Evolutionary conservation across 2,888 invertebrate species (phyloP).

Genomic region (Apamea epomidion): DNA sequence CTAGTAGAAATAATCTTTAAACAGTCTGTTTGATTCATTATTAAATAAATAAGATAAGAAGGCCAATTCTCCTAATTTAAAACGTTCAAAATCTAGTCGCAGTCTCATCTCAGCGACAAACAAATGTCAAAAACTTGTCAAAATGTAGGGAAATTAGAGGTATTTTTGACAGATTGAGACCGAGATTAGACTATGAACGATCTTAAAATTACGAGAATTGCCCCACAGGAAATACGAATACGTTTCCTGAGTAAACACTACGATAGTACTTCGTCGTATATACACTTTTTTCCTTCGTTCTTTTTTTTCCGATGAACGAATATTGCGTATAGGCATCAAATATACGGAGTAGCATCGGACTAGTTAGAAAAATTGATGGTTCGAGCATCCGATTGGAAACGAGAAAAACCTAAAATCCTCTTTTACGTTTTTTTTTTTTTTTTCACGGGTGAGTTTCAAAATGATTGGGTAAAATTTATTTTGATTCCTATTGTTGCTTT

Average conservation of each 20-base stretch:
- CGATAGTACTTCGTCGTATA: background rate
- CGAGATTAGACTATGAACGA: too few species aligned
- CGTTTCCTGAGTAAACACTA: background rate
- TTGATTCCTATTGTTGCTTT: slow-evolving; percentile 14
- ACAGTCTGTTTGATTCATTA: background rate
- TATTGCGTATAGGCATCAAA: slow-evolving; percentile 2
- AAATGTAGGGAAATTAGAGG: too few species aligned
- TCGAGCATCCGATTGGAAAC: slow-evolving; percentile 22
- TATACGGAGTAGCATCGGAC: background rate
- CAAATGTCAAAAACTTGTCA: too few species aligned
- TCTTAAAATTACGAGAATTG: too few species aligned
- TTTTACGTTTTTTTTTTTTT: slow-evolving; percentile 13
- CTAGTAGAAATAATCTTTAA: background rate
- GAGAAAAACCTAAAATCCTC: slow-evolving; percentile 8
- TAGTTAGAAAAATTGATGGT: slow-evolving; percentile 33
- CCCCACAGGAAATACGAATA: too few species aligned
- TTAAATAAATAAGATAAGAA: too few species aligned
- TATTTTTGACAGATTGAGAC: too few species aligned
- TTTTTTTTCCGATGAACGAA: slow-evolving; percentile 10
- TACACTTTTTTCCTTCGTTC: background rate
- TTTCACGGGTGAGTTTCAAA: slow-evolving; percentile 13
- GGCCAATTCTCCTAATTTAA: too few species aligned
- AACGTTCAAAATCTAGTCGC: too few species aligned
- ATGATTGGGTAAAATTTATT: slow-evolving; percentile 25
- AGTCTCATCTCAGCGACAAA: too few species aligned